Percentiles rank a stretch among this genome's conserved stretches.
Conservation (phyloP, 2,113 vertebrate genomes). For the Vimba vimba region DNA sequence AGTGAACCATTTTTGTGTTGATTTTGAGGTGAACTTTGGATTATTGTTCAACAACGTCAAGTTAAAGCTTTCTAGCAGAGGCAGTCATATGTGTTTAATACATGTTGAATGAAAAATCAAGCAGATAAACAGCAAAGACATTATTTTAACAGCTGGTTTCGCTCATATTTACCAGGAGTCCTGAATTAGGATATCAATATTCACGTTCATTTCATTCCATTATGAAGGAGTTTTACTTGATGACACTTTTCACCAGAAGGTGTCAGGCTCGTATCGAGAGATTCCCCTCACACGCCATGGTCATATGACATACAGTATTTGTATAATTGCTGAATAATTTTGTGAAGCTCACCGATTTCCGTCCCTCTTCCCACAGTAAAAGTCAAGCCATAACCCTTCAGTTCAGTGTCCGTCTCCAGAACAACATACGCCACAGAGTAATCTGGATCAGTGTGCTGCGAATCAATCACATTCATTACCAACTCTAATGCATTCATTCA, state of each 20-base stretch:
- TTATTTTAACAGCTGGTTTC: not conserved
- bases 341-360: conserved; percentile 79
- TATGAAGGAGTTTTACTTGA: too few species aligned
- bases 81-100: not conserved
- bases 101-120: not conserved
- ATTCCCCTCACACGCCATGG: not conserved
- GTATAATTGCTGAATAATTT: not conserved
- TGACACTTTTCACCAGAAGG: not conserved
- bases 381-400: conserved; percentile 81
- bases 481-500: not conserved
- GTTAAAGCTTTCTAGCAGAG: not conserved
- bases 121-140: not conserved
- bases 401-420: conserved; percentile 76
- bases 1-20: not conserved
- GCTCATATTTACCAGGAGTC: not conserved
- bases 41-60: not conserved
- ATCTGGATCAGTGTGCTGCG: conserved; percentile 85
- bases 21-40: not conserved
- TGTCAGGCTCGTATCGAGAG: not conserved
- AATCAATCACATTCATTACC: conserved; percentile 46
- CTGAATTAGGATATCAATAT: too few species aligned
- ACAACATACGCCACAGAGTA: conserved; percentile 84
- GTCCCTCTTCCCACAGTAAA: conserved; percentile 86
- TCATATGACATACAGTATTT: not conserved
- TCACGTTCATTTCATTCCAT: too few species aligned